These are phyloP conservation scores for Panopea generosa DNA, from an alignment of 2,888 invertebrate species.

Conservation along the genomic window DNA sequence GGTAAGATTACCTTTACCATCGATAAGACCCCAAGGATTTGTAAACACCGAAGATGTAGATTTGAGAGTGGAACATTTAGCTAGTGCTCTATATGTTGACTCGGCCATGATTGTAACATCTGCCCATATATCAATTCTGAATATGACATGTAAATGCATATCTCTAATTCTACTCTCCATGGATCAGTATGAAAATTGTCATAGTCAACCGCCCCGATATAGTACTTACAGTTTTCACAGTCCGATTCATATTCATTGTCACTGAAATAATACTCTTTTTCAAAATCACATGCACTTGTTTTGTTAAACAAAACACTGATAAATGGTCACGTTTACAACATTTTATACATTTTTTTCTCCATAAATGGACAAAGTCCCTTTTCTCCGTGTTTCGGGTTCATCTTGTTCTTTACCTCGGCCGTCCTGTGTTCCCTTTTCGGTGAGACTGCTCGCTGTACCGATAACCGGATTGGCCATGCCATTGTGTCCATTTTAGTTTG, in stretches of 20 bases:
- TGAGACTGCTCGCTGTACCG: no score
- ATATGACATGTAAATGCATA: constrained; percentile 18
- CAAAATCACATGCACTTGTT: constrained; percentile 6
- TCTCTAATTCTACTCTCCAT: constrained; percentile 20
- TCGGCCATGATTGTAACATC: constrained; percentile 12
- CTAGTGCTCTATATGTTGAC: neutral
- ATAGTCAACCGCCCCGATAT: no score
- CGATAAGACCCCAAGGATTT: no score
- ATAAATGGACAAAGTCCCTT: constrained; percentile 13
- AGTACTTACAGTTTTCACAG: no score
- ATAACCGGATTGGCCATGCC: no score
- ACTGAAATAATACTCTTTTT: no score
- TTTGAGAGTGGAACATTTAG: neutral
- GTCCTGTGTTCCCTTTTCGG: neutral
- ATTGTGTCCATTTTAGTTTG: no score
- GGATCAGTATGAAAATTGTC: neutral
- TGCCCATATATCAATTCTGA: constrained; percentile 40
- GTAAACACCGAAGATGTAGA: no score
- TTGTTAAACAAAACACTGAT: constrained; percentile 13
- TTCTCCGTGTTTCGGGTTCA: constrained; percentile 11
- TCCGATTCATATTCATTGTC: no score
- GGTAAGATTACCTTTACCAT: neutral
- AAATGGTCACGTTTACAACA: constrained; percentile 26
- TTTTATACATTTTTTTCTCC: constrained; percentile 23
- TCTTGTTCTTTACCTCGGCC: neutral